Base-by-base conservation (phyloP, 2,113 vertebrate genomes). In the Microcebus ravelobensis region DNA sequence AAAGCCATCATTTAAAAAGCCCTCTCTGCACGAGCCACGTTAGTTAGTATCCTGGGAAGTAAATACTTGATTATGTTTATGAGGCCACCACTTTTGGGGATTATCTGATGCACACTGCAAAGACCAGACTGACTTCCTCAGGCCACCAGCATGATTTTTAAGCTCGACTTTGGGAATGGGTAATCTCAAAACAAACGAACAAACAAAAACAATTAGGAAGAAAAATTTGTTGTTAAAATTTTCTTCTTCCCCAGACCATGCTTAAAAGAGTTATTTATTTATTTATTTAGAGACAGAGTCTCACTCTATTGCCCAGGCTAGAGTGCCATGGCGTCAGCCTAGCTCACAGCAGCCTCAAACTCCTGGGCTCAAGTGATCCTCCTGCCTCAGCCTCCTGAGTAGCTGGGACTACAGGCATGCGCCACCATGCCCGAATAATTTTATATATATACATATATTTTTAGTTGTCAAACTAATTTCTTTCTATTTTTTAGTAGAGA, bases 141-240 rank as follows among this genome's bases (percentile, higher is more conserved):
- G n/a, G 90, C 23, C 21, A 31, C 74, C 34, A 34, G 79, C 31
- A 12, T 21, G n/a, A 48, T 29, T 70, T 42, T 42, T 29, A 29
- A 52, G 11, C 9, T 88, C 15, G 39, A 25, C 63, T 57, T 59
- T 12, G 57, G 92, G 50, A 80, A 95, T 29, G 36, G 39, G 77
- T 6, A 65, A 76, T 63, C 11, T 34, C 82, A 80, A 90, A 34
- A 67, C 57, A 92, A 87, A 90, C 86, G 88, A 34, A 67, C 57
- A 92, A 87, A 90, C 86, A 59, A 39, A 95, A 73, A 77, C 67
- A 63, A 61, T 65, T 48, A 95, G 87, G 59, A 84, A 87, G 91
- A 92, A 81, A 95, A 77, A 52, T 81, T 4, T 57, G 39, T 52
- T 76, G 50, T 81, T 94, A 76, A 93, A 61, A 73, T 79, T 76